Evolutionary conservation across 1,140 invertebrate genomes (phyloP).

Genomic region (Batillaria attramentaria): DNA sequence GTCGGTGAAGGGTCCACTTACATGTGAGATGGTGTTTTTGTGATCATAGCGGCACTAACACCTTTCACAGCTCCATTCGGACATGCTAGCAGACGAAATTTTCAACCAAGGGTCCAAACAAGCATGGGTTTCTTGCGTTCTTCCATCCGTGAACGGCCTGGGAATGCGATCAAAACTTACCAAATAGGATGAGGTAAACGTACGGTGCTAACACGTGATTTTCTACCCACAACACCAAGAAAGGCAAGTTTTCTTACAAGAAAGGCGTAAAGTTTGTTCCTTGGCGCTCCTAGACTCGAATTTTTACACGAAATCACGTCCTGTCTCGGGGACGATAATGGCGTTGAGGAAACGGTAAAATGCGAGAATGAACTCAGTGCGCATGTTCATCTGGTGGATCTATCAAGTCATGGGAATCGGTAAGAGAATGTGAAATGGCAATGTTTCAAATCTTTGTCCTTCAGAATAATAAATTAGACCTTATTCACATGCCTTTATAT

Average conservation of each 20-base stretch:
- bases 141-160: constrained; percentile 1
- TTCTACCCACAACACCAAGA: too few relatives aligned
- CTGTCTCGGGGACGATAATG: constrained; percentile 69
- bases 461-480: too few relatives aligned
- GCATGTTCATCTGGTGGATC: constrained; percentile 50
- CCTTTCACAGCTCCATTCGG: background rate
- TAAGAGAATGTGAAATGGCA: too few relatives aligned
- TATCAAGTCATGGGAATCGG: background rate
- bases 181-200: too few relatives aligned
- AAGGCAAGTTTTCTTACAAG: too few relatives aligned
- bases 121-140: background rate
- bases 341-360: constrained; percentile 66
- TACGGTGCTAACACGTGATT: too few relatives aligned
- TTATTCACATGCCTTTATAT: too few relatives aligned
- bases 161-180: constrained; percentile 11
- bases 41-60: background rate
- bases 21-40: too few relatives aligned
- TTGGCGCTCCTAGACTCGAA: constrained; percentile 62
- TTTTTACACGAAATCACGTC: constrained; percentile 66
- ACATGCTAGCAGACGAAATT: constrained; percentile 32
- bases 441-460: too few relatives aligned
- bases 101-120: constrained; percentile 5
- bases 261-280: constrained; percentile 40
- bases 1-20: too few relatives aligned
- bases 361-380: constrained; percentile 67